Evolutionary conservation across 1,140 invertebrate species (phyloP), one percentile per base, ranked within the genome.

Genomic region (Pachyrhynchus sulphureomaculatus): DNA sequence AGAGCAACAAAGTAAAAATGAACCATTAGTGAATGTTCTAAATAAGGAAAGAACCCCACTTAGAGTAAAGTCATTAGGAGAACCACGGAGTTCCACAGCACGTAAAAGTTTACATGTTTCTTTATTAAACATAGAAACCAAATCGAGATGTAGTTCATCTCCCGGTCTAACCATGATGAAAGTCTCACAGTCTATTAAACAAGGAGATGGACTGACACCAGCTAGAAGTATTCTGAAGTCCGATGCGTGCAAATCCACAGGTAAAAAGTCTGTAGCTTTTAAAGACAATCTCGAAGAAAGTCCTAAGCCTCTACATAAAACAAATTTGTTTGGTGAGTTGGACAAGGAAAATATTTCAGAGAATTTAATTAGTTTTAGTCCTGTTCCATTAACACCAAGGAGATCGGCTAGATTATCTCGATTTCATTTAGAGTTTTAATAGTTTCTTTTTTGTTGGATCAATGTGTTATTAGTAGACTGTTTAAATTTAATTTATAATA

Each of bases 161-260:
- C 67, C 17, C 2, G 61, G 68, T 32, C 42, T 70, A 21, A 63
- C 61, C 10, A 67, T 70, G 63, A 70, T 70, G 65, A 70, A 65
- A 55, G 17, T 68, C 12, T 41, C 64, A 3, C 67, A 63, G 44
- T 56, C 54, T 8, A 66, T 64, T 3, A 70, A 70, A 58, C 32
- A 44, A 18, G 55, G 58, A 12, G 24, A 45, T 8, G 60, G 63
- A 36, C 9, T 66, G 18, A 68, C 68, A 23, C 69, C 65, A 13
- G 56, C 45, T 26, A 69, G 63, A 60, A 65, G 69, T 36, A 71
- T 71, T 42, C 54, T 71, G 12, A 71, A 71, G 32, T 42, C 32
- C 29, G 52, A 61, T n/a, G 10, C 6, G 3, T 13, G 8, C 5
- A 67, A 66, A 51, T 65, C 67, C 10, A 54, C 56, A 29, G 51